These are phyloP conservation scores for Tribolium freemani DNA, from an alignment of 2,888 invertebrate genomes.

Conservation along the genomic window DNA sequence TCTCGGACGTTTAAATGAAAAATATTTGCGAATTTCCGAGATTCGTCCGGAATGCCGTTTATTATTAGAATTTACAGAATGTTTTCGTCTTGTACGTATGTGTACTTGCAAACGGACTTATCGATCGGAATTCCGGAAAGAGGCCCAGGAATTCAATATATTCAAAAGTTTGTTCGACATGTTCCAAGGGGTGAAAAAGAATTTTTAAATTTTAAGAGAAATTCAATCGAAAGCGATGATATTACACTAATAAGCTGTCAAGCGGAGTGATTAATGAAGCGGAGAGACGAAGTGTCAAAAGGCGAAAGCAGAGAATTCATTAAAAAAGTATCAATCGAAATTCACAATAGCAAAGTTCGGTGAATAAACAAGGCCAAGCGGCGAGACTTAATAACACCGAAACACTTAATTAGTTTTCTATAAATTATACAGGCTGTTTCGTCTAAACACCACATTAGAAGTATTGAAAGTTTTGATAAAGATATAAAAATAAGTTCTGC, in stretches of 20 bases:
- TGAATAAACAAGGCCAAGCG: no score
- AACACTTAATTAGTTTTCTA: no score
- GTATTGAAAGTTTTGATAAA: no score
- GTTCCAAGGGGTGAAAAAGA: neutral
- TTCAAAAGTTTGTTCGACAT: conserved; percentile 42
- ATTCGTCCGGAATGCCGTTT: neutral
- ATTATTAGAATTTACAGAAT: conserved; percentile 35
- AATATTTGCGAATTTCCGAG: conserved; percentile 33
- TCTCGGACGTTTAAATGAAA: conserved; percentile 37
- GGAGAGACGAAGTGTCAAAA: conserved; percentile 21
- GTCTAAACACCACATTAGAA: no score
- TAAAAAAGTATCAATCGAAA: conserved; percentile 30
- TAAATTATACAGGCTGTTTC: no score
- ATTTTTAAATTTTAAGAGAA: conserved; percentile 19
- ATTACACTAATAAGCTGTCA: conserved; percentile 36
- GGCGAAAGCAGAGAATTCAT: conserved; percentile 13
- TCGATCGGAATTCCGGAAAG: conserved; percentile 33
- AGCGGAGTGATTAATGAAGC: conserved; percentile 26
- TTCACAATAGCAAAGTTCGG: neutral
- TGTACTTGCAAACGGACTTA: conserved; percentile 26
- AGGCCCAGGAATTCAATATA: conserved; percentile 46
- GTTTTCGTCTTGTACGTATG: conserved; percentile 15
- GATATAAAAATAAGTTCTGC: no score
- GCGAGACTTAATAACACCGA: no score
- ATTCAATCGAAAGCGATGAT: conserved; percentile 21